Evolutionary conservation across 92 coral and sea anemone species (phyloP), one percentile per base, ranked within the genome.

Genomic region (Phenganax stokvisi): DNA sequence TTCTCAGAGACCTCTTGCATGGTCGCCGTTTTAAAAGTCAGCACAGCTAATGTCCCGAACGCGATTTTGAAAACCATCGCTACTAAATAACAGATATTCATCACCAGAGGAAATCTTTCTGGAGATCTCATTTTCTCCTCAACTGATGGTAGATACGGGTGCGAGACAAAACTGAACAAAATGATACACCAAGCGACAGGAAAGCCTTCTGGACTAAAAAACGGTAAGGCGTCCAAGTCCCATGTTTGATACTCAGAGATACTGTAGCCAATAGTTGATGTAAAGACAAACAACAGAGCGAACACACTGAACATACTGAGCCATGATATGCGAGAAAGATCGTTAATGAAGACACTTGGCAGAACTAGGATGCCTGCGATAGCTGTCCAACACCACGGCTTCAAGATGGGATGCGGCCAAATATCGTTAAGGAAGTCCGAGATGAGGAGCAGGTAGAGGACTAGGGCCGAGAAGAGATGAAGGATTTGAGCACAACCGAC

Each of bases 221-320:
- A 86, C 65, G 97, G 97, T 87, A 96, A 85, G 52, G 83, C 74
- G 76, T 89, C 84, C 74, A 89, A 76, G 84, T 90, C 90, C 99
- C 99, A 96, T 9, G 87, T 73, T 72, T 90, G 86, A 70, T 93
- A 89, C 86, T 90, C 89, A 0, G 92, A 84, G 74, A 92, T 84
- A 77, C 99, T 93, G 67, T 89, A 96, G 2, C 99, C 99, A 13
- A 92, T 87, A 61, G 92, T 92, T 0, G 96, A 87, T 54, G 81
- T 73, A 75, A 90, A 96, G 13, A 96, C 99, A 70, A 92, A 82
- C 1, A 92, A 85, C 4, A 96, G 88, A 5, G 99, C 91, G 28
- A 96, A 91, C n/a, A 96, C 97, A 69, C 99, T 96, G 79, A 96
- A 90, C 99, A 96, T 92, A 57, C 99, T 96, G 75, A 96, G 89